These are phyloP conservation scores for Azemiops feae DNA, from an alignment of 2,113 vertebrate species.

Conservation along the genomic window DNA sequence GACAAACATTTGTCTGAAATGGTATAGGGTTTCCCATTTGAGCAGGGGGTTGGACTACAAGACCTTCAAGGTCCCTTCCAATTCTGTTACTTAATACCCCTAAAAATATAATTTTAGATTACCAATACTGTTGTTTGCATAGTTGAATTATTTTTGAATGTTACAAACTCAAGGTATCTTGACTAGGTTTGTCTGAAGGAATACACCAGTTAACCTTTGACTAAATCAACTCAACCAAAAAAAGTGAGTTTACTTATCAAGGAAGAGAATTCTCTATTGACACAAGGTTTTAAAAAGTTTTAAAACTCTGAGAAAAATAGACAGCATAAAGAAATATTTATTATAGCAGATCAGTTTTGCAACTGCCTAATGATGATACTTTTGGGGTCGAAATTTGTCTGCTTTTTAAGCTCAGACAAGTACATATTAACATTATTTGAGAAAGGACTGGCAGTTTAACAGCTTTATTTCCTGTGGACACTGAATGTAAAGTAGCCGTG, in stretches of 20 bases:
- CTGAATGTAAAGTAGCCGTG: neutral
- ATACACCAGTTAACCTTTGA: neutral
- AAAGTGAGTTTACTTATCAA: neutral
- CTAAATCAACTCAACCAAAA: too few species aligned
- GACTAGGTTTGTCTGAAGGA: neutral
- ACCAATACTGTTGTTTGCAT: neutral
- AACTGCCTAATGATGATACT: neutral
- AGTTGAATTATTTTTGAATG: neutral
- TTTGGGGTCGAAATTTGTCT: neutral
- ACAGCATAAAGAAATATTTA: neutral
- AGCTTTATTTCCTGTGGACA: neutral
- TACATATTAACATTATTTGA: neutral
- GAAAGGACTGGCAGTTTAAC: neutral
- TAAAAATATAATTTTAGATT: neutral
- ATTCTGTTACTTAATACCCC: neutral
- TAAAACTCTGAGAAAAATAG: neutral
- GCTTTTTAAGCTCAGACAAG: neutral
- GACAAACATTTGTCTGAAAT: neutral
- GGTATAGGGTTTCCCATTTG: neutral
- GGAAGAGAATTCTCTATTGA: neutral
- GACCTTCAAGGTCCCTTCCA: neutral
- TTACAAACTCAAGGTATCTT: too few species aligned
- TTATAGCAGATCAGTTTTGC: neutral
- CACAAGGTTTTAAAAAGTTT: neutral
- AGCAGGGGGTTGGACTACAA: neutral